Evolutionary conservation across 2,113 vertebrate species (phyloP), one percentile per base, ranked within the genome.

Genomic region (Dicaeum eximium): DNA sequence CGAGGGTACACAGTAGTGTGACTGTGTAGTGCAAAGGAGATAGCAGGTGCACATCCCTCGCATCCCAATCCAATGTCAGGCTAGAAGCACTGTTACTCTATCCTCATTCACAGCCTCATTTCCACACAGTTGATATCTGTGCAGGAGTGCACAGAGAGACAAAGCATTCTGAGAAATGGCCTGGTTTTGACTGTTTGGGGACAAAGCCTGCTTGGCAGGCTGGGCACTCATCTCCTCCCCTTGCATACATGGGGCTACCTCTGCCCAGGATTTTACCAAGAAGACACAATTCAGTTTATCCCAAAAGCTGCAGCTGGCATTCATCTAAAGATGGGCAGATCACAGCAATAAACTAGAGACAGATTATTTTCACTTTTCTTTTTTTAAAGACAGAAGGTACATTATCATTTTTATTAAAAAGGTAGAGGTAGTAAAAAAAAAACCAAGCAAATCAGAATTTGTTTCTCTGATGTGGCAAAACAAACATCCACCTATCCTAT

Each of bases 221-320:
- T 65, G 45, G 48, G 47, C n/a, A 50, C 53, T 31, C n/a, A 62
- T 24, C n/a, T 83, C 35, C 37, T 44, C 53, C 35, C 30, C n/a
- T 1, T 40, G 28, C 44, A 80, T 0, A 62, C 47, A 47, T 0
- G 0, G 40, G 37, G 33, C 25, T 57, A 50, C 24, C 33, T 58
- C 79, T 81, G 37, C 37, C 51, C 42, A 79, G 31, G 51, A 73
- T 66, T 78, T 58, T n/a, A 58, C 24, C 1, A 2, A 24, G 38
- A 17, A 61, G 30, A 73, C 20, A 35, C 24, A 56, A 24, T 30
- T 19, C 10, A 12, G 16, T 35, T 35, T 69, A 65, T 50, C 44
- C 24, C n/a, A 85, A 85, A 85, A 79, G 24, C 60, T 81, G 79
- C 70, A 69, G n/a, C 48, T 66, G 38, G 8, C 21, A 60, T 18